Evolutionary conservation across 37 sponge, comb jelly and placozoan species (phyloP).

Genomic region (Bolinopsis microptera): DNA sequence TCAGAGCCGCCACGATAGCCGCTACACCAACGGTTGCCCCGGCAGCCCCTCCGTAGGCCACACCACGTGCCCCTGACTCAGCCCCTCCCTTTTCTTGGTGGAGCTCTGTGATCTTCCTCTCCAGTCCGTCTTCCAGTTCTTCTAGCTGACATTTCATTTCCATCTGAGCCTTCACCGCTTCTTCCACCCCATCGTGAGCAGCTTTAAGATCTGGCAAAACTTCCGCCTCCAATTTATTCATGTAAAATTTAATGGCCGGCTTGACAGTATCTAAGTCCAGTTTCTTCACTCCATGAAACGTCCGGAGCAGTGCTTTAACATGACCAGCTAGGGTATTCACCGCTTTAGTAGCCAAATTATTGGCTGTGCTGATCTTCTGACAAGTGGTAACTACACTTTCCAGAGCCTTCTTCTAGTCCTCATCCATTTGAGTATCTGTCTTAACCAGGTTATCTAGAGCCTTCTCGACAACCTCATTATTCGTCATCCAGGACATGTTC

Average conservation of each 20-base stretch:
- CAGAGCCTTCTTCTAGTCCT: not conserved
- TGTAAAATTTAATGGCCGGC: not conserved
- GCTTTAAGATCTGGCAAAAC: not conserved
- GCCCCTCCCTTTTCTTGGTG: not conserved
- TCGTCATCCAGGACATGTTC: not conserved
- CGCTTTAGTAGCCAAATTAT: not conserved
- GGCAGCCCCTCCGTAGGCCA: not conserved
- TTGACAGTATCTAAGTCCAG: not conserved
- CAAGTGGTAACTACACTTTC: not conserved
- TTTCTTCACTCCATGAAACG: not conserved
- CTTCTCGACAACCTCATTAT: not conserved
- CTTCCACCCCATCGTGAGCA: not conserved
- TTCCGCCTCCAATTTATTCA: not conserved
- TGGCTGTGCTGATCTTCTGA: not conserved
- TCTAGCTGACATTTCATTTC: not conserved
- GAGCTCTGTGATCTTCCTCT: not conserved
- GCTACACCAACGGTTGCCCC: not conserved
- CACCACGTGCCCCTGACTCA: not conserved
- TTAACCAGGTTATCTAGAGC: not conserved
- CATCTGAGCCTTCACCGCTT: not conserved
- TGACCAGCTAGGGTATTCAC: not conserved
- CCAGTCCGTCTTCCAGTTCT: not conserved
- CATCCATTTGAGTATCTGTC: not conserved
- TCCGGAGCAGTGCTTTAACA: not conserved
- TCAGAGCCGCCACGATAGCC: not conserved